Evolutionary conservation across 2,113 vertebrate species (phyloP).

Genomic region (Tachysurus vachellii): DNA sequence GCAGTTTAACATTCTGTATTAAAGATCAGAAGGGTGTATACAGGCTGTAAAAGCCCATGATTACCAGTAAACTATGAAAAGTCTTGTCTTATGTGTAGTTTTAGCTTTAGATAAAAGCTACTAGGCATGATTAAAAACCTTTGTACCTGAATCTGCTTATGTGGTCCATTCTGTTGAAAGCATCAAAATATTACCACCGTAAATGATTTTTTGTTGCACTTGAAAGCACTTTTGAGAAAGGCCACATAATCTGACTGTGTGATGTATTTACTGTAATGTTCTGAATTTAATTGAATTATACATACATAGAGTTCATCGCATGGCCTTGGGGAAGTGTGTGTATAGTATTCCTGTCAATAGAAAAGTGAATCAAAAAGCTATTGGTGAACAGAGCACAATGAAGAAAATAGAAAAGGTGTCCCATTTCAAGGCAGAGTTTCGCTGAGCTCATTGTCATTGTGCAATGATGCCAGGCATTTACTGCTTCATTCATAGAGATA

Average conservation of each 20-base stretch:
- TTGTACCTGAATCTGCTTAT: not conserved
- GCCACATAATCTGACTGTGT: not conserved
- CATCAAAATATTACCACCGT: not conserved
- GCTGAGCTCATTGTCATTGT: not conserved
- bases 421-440: conserved; percentile 19
- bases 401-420: conserved; percentile 2
- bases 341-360: not conserved
- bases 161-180: not conserved
- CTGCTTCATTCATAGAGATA: conserved; percentile 34
- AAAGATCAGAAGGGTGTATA: not conserved
- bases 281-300: not conserved
- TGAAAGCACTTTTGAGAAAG: not conserved
- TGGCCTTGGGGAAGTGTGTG: not conserved
- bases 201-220: not conserved
- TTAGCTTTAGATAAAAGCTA: not conserved
- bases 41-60: not conserved
- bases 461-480: conserved; percentile 26
- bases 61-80: not conserved
- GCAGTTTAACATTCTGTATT: not conserved
- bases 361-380: not conserved
- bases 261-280: conserved; percentile 6
- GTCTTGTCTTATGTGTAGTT: not conserved
- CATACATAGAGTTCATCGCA: not conserved
- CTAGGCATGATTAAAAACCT: not conserved
- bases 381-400: conserved; percentile 4